These are phyloP conservation scores for Apis cerana DNA, from an alignment of 1,140 invertebrate species.

Conservation along the genomic window DNA sequence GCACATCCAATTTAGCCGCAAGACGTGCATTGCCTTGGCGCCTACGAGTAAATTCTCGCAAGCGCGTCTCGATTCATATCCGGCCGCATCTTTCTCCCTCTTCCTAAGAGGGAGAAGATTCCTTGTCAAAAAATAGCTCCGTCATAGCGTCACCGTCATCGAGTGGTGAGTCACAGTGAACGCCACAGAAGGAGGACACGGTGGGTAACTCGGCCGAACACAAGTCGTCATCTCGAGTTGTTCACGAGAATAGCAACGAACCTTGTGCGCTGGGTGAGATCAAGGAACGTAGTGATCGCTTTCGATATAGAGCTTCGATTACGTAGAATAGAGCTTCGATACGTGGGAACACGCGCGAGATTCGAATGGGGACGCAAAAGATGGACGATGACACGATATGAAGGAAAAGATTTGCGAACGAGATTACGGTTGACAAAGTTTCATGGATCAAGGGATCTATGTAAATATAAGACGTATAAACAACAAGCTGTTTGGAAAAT, in stretches of 20 bases:
- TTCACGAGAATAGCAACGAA: conserved; percentile 2
- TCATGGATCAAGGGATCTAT: background rate
- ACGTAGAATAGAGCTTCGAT: too few species aligned
- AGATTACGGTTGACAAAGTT: background rate
- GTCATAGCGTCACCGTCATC: conserved; percentile 35
- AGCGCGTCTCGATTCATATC: conserved; percentile 38
- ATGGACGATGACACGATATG: background rate
- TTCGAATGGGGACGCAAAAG: background rate
- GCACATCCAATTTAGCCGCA: too few species aligned
- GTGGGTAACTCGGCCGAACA: too few species aligned
- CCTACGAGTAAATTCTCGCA: conserved; percentile 8
- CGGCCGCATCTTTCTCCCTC: conserved; percentile 10
- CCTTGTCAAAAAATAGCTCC: conserved; percentile 21
- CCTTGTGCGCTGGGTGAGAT: background rate
- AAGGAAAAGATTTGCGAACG: too few species aligned
- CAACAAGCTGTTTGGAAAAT: conserved; percentile 1
- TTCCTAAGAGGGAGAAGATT: background rate
- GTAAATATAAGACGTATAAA: background rate
- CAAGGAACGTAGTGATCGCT: background rate
- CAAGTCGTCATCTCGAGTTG: background rate
- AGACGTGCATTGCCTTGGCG: conserved; percentile 30
- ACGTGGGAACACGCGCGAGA: background rate
- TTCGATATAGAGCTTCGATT: background rate
- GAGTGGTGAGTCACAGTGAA: conserved; percentile 29
- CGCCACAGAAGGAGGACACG: conserved; percentile 5